Conservation (phyloP, 53 echinoderm and acorn worm species). For the Antedon mediterranea region DNA sequence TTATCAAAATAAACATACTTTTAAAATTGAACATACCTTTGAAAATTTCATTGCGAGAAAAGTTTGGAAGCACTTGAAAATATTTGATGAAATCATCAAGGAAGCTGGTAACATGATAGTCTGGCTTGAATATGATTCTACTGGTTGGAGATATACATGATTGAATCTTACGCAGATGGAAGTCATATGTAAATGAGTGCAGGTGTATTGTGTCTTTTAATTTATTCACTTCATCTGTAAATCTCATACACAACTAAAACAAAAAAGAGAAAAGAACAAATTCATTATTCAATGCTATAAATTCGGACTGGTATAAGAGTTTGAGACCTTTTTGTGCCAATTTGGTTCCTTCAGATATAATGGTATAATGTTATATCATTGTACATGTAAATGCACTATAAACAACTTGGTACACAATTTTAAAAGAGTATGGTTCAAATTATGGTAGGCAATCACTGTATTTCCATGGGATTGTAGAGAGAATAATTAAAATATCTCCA, state of each 20-base stretch:
- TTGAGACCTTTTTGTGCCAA: no score
- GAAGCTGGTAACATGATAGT: constrained; percentile 79
- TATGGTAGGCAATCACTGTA: no score
- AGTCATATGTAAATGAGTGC: constrained; percentile 89
- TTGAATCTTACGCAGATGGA: constrained; percentile 88
- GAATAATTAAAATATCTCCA: no score
- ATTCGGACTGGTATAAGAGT: no score
- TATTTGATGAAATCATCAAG: constrained; percentile 60
- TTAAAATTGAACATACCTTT: constrained; percentile 20
- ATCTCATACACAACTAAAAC: constrained; percentile 64
- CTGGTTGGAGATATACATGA: constrained; percentile 50
- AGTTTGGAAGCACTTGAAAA: constrained; percentile 51
- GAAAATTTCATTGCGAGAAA: constrained; percentile 54
- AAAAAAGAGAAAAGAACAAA: neutral
- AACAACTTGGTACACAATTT: no score
- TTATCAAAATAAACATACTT: no score
- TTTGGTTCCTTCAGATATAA: no score
- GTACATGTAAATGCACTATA: no score
- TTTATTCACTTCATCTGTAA: constrained; percentile 86
- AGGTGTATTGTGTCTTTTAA: constrained; percentile 89
- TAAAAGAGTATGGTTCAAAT: no score
- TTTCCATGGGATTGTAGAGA: no score
- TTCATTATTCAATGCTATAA: neutral
- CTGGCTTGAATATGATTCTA: constrained; percentile 64
- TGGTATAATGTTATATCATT: no score